Evolutionary conservation across 2,888 invertebrate genomes (phyloP).

Genomic region (Siphlonurus alternatus): DNA sequence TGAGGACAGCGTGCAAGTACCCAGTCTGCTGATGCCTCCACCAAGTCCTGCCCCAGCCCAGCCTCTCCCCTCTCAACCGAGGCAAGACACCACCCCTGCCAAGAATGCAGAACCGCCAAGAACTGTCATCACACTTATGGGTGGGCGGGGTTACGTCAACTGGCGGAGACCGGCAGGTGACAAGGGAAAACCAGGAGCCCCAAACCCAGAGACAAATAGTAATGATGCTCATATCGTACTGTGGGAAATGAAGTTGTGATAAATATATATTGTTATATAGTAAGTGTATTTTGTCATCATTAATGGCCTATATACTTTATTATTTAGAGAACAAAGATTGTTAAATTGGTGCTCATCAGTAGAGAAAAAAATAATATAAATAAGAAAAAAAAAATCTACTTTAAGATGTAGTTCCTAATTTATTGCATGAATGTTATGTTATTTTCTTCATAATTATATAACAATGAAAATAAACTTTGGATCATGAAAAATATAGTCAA

Average conservation of each 20-base stretch:
- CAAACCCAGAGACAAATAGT: slow-evolving; percentile 47
- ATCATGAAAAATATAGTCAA: too few species aligned
- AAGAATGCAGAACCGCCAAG: slow-evolving; percentile 34
- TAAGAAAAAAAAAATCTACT: not conserved
- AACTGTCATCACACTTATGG: slow-evolving; percentile 72
- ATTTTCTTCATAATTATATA: not conserved
- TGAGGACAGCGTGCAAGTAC: slow-evolving; percentile 38
- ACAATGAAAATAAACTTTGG: not conserved
- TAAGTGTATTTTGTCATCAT: not conserved
- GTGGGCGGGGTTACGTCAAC: slow-evolving; percentile 75
- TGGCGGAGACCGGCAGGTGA: slow-evolving; percentile 54
- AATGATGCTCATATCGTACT: slow-evolving; percentile 78
- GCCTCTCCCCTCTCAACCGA: not conserved
- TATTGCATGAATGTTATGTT: not conserved
- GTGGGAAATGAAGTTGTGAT: slow-evolving; percentile 75
- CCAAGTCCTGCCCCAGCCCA: not conserved
- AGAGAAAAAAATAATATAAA: not conserved
- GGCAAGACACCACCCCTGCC: slow-evolving; percentile 12
- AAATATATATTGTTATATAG: not conserved
- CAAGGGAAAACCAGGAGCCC: slow-evolving; percentile 29
- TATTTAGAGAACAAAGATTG: not conserved
- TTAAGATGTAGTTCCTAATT: not conserved
- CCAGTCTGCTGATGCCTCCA: slow-evolving; percentile 37
- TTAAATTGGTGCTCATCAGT: not conserved
- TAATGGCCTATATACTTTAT: not conserved